Percentiles rank a stretch among this genome's conserved stretches.
Evolutionary conservation across 1,140 invertebrate genomes (phyloP).

Genomic region (Paraescarpia echinospica): DNA sequence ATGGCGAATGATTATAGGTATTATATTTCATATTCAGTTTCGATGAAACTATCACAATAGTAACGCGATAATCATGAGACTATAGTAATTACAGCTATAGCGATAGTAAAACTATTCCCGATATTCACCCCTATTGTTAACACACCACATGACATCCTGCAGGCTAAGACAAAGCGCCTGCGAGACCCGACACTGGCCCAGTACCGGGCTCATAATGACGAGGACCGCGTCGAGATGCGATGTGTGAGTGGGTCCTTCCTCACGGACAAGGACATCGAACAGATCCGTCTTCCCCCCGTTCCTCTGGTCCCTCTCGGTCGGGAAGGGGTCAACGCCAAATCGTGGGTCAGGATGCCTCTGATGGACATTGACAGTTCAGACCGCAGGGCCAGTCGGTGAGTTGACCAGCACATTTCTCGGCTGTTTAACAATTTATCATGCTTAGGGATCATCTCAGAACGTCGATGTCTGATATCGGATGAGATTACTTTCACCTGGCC

Average conservation of each 20-base stretch:
- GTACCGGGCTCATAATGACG: constrained; percentile 40
- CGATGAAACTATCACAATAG: no score
- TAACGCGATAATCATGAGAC: no score
- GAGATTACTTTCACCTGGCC: no score
- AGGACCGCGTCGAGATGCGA: constrained; percentile 49
- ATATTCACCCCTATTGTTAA: background rate
- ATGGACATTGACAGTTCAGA: constrained; percentile 50
- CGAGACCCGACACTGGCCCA: constrained; percentile 49
- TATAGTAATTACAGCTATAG: no score
- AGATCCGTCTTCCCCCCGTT: constrained; percentile 50
- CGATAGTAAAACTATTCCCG: background rate
- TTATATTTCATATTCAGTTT: no score
- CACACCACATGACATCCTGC: background rate
- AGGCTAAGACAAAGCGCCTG: constrained; percentile 32
- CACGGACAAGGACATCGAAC: constrained; percentile 48
- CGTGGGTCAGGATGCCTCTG: constrained; percentile 51
- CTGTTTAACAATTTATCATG: no score
- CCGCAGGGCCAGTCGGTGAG: constrained; percentile 47
- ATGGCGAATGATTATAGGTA: no score
- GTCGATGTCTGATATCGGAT: no score
- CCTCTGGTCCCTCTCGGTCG: constrained; percentile 50
- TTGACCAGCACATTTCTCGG: background rate
- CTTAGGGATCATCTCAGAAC: no score
- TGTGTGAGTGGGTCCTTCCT: constrained; percentile 49
- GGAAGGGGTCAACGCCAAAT: constrained; percentile 46